Evolutionary conservation across 2,113 vertebrate species (phyloP).

Genomic region (Brachyhypopomus gauderio): DNA sequence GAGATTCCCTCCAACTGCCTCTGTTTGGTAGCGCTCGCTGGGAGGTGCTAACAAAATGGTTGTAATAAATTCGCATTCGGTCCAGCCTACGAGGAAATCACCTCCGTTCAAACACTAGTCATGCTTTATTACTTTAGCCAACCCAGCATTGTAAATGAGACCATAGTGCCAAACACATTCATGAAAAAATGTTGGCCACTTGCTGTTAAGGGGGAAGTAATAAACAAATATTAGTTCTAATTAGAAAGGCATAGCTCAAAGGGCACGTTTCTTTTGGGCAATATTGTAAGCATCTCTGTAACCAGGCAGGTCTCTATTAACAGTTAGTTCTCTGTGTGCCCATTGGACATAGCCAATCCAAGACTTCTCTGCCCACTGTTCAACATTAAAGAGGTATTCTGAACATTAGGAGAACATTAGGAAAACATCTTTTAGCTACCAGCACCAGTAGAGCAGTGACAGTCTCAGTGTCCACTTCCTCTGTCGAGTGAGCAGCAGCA

Average conservation of each 20-base stretch:
- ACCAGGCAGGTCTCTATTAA: slow-evolving; percentile 20
- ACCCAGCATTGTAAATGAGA: slow-evolving; percentile 66
- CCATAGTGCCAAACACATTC: slow-evolving; percentile 68
- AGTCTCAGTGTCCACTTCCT: slow-evolving; percentile 66
- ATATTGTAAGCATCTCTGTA: not conserved
- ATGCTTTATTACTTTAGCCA: slow-evolving; percentile 59
- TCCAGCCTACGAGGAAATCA: slow-evolving; percentile 66
- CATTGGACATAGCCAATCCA: slow-evolving; percentile 5
- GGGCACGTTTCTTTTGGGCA: slow-evolving; percentile 71
- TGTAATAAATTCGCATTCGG: slow-evolving; percentile 64
- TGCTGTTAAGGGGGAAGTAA: slow-evolving; percentile 66
- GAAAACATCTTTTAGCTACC: slow-evolving; percentile 62
- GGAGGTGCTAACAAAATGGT: slow-evolving; percentile 28
- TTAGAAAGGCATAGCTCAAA: slow-evolving; percentile 63
- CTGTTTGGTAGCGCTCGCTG: not conserved
- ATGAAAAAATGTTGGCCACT: slow-evolving; percentile 74
- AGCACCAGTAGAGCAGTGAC: slow-evolving; percentile 60
- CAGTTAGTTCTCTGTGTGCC: slow-evolving; percentile 14
- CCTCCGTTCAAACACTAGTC: slow-evolving; percentile 65
- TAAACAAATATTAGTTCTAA: slow-evolving; percentile 75
- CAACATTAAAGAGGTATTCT: slow-evolving; percentile 38
- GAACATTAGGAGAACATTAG: slow-evolving; percentile 59
- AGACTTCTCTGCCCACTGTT: slow-evolving; percentile 26
- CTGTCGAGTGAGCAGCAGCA: slow-evolving; percentile 65
- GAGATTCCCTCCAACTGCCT: slow-evolving; percentile 50